These are phyloP conservation scores for Dione juno DNA, from an alignment of 2,888 invertebrate genomes.

Conservation along the genomic window DNA sequence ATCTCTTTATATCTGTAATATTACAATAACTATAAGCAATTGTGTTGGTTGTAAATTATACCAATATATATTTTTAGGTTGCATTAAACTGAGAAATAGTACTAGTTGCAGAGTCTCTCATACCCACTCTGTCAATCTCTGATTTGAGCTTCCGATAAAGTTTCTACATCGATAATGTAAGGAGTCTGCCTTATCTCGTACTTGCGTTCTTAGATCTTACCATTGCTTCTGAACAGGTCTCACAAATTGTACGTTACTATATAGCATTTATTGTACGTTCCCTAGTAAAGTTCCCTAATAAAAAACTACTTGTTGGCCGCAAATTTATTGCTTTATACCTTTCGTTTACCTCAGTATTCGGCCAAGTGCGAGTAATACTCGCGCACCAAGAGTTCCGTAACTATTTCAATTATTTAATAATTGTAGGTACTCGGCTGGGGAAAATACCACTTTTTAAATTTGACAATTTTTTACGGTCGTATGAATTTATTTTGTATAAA, in stretches of 20 bases:
- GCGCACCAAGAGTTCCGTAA: no score
- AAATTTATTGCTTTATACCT: no score
- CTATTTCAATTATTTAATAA: no score
- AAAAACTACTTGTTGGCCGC: no score
- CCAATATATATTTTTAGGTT: slow-evolving; percentile 3
- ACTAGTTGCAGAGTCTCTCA: slow-evolving; percentile 36
- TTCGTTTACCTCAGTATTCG: no score
- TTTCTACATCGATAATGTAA: slow-evolving; percentile 45
- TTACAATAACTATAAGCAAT: background rate
- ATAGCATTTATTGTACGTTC: slow-evolving; percentile 8
- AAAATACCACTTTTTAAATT: no score
- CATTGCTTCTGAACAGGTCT: slow-evolving; percentile 37
- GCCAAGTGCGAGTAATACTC: no score
- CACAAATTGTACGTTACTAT: slow-evolving; percentile 25
- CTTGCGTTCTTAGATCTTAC: slow-evolving; percentile 43
- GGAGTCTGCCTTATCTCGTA: slow-evolving; percentile 43
- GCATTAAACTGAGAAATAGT: slow-evolving; percentile 33
- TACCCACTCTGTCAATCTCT: slow-evolving; percentile 42
- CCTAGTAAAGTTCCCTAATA: no score
- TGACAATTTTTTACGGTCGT: no score
- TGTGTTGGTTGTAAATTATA: slow-evolving; percentile 13
- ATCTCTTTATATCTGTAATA: background rate
- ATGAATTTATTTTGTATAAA: no score
- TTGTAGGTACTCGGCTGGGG: no score
- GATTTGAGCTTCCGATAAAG: slow-evolving; percentile 45